Evolutionary conservation across 2,888 invertebrate species (phyloP), one percentile per base, ranked within the genome.

Genomic region (Caenorhabditis uteleia): DNA sequence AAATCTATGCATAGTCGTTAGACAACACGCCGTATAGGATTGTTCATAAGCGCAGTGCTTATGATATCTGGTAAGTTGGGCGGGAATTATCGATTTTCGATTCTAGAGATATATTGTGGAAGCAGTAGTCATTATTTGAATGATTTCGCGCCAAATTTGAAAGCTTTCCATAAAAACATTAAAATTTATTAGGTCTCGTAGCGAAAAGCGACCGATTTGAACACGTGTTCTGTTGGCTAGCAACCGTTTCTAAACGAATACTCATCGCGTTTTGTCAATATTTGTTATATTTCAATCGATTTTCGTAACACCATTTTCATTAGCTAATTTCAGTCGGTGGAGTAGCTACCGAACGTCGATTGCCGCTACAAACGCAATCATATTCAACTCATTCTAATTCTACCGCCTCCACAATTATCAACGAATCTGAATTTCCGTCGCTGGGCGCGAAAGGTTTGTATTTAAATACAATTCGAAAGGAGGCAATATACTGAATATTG

Each of bases 361-460:
- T 64, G 46, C 61, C 61, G 23, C 44, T 48, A 14, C 57, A 53
- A 59, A 44, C 40, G 6, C 20, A 39, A 20, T 36, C 49, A 14
- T 39, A 31, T 40, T 42, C 40, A 20, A 23, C 43, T 27, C 50
- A 48, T 45, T 44, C 54, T 54, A 45, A 39, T 21, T 16, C 49
- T 59, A 65, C 68, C 60, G 62, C 68, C 60, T 16, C 61, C 46
- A 73, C 68, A 64, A 77, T 77, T 74, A 75, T 77, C 60, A 75
- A 73, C 75, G 76, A 79, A 48, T 61, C 64, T 55, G 78, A 80
- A 54, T 80, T 79, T 57, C 80, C 80, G 44, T 70, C 74, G 29
- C 74, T 80, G 57, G 75, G 74, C 72, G 75, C 74, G 59, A 72
- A 77, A 66, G 72, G 75, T 75, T 38, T 27, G 7, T 21, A 18